Percentiles rank a stretch among this genome's conserved stretches.
Evolutionary conservation across 2,888 invertebrate species (phyloP).

Genomic region (Erpobdella octoculata): DNA sequence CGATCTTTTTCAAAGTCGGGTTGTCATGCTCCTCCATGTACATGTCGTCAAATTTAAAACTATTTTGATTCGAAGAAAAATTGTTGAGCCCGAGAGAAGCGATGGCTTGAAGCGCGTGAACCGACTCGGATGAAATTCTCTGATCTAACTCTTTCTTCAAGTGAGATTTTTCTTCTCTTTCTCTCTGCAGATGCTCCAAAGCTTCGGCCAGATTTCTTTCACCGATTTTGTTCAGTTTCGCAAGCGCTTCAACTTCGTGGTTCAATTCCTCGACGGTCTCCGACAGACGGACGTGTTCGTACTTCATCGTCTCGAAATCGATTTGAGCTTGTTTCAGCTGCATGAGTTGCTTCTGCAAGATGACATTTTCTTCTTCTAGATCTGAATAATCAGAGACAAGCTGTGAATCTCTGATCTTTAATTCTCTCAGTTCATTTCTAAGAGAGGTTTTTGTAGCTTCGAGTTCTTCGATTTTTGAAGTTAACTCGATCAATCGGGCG

Average conservation of each 20-base stretch:
- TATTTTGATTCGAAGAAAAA: conserved; percentile 16
- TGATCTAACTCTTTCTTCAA: conserved; percentile 51
- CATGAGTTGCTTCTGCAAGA: conserved; percentile 91
- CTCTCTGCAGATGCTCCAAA: conserved; percentile 81
- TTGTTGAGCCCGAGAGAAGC: conserved; percentile 31
- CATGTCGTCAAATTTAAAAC: conserved; percentile 31
- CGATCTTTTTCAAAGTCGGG: conserved; percentile 45
- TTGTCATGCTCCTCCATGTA: conserved; percentile 38
- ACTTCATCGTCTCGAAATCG: conserved; percentile 94
- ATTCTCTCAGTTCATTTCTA: conserved; percentile 69
- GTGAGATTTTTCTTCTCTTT: conserved; percentile 76
- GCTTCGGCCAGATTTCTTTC: conserved; percentile 96
- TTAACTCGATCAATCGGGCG: conserved; percentile 27
- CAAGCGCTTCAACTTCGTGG: conserved; percentile 79
- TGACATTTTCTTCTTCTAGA: conserved; percentile 94
- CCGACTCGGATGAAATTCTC: conserved; percentile 50
- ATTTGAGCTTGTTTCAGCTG: conserved; percentile 84
- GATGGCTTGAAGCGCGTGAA: conserved; percentile 52
- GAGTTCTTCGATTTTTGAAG: conserved; percentile 41
- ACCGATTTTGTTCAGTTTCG: conserved; percentile 80
- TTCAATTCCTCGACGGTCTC: conserved; percentile 74
- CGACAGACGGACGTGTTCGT: conserved; percentile 81
- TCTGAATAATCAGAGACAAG: conserved; percentile 86
- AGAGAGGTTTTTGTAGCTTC: conserved; percentile 43
- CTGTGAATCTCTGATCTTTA: conserved; percentile 81